phyloP scores from a whole-genome alignment of 1,140 invertebrate genomes.

The Trissolcus basalis region DNA sequence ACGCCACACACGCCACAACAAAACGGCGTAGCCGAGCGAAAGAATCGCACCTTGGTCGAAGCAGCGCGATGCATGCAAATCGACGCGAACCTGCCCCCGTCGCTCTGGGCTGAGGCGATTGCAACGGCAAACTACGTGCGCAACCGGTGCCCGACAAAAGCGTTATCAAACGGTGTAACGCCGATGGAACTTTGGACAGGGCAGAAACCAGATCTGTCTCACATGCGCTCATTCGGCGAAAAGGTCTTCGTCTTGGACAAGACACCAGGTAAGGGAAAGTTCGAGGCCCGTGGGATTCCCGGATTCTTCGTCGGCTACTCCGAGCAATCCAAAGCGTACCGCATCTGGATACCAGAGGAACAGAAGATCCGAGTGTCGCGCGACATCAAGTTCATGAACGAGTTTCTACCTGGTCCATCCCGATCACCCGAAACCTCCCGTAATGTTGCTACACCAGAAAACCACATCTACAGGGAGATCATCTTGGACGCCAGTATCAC shows the following conservation, averaged over 20 bases:
- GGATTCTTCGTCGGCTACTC: conserved; percentile 26
- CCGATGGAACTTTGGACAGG: conserved; percentile 60
- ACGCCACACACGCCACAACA: conserved; percentile 63
- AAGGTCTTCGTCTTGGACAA: conserved; percentile 20
- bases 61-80: conserved; percentile 26
- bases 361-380: conserved; percentile 8
- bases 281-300: conserved; percentile 10
- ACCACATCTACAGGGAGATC: too few species aligned
- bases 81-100: conserved; percentile 29
- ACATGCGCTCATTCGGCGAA: conserved; percentile 55
- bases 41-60: conserved; percentile 64
- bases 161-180: conserved; percentile 24
- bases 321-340: conserved; percentile 20
- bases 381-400: conserved; percentile 18
- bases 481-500: too few species aligned
- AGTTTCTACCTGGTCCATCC: not conserved
- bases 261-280: conserved; percentile 24
- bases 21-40: conserved; percentile 71
- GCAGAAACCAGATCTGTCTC: conserved; percentile 60
- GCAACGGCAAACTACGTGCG: conserved; percentile 43
- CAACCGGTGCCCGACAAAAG: conserved; percentile 53
- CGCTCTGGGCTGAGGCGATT: conserved; percentile 54
- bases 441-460: too few species aligned
- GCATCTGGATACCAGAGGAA: conserved; percentile 20
- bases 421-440: not conserved